Evolutionary conservation across 2,797 vertebrate species (phyloP), one percentile per base, ranked within the genome.

Genomic region (Euthynnus affinis): DNA sequence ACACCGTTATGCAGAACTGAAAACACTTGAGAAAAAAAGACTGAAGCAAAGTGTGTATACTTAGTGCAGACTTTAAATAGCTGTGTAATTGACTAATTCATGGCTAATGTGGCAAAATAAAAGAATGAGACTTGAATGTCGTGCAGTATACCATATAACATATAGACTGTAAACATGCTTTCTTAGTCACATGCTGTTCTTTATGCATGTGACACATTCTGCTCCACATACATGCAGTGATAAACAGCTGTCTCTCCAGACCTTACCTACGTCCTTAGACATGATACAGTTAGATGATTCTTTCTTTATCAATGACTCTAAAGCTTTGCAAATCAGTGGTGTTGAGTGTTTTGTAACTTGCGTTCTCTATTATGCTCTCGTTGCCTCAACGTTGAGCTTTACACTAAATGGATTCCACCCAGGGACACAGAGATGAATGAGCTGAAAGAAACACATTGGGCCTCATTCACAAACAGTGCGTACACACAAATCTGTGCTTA

Each of bases 161-260:
- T 32, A 32, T 32, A 32, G 6, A 32, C 29, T 32, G 29, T 5
- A 1, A 25, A 57, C 20, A 17, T 57, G 22, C 7, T 49, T n/a
- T 22, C 17, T 18, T 18, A n/a, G 49, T 62, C 66, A 62, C 59
- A 40, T 57, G 59, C 23, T 70, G 27, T 29, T 51, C 40, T 56
- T 23, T 3, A 40, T 52, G 46, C 71, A 65, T 46, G n/a, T 64
- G 63, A 69, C 49, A n/a, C 66, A n/a, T 25, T n/a, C 22, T 20
- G 18, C 51, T 57, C 13, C 42, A 13, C 59, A 23, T 51, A 37
- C 9, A 18, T 7, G 10, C 32, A 18, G 27, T 23, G 42, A 58
- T 34, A 13, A 56, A 67, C 40, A 60, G 74, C 27, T 52, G 15
- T 32, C 14, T 2, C 7, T 40, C 1, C 29, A 32, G 4, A 32